Evolutionary conservation across 2,113 vertebrate species (phyloP).

Genomic region (Columba janthina): DNA sequence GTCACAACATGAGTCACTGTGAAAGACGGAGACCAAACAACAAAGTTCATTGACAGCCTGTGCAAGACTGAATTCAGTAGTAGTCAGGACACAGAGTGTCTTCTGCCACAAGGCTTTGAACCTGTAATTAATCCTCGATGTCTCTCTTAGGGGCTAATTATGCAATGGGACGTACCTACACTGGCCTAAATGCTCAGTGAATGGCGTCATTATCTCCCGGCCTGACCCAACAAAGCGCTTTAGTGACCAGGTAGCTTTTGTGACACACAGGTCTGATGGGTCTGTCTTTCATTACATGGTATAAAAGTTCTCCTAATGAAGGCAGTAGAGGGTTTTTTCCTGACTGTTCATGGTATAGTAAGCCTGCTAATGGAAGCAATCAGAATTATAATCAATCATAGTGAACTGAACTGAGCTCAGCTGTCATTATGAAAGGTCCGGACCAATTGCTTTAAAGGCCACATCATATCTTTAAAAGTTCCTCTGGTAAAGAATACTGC

Average conservation of each 20-base stretch:
- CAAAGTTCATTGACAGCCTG: background rate
- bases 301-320: background rate
- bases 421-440: background rate
- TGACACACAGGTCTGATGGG: background rate
- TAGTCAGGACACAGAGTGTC: background rate
- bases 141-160: background rate
- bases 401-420: background rate
- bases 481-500: background rate
- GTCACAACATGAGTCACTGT: background rate
- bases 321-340: background rate
- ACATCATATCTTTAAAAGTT: background rate
- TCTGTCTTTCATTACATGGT: background rate
- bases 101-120: slow-evolving; percentile 1
- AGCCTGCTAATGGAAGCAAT: background rate
- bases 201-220: background rate
- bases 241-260: fast-evolving
- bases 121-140: background rate
- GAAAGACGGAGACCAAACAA: background rate
- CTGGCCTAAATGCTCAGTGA: slow-evolving; percentile 41
- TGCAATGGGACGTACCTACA: background rate
- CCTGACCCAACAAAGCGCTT: background rate
- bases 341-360: background rate
- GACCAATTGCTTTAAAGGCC: background rate
- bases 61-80: background rate
- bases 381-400: background rate